phyloP scores from a whole-genome alignment of 2,888 invertebrate genomes.

The Linnaemya tessellans region DNA sequence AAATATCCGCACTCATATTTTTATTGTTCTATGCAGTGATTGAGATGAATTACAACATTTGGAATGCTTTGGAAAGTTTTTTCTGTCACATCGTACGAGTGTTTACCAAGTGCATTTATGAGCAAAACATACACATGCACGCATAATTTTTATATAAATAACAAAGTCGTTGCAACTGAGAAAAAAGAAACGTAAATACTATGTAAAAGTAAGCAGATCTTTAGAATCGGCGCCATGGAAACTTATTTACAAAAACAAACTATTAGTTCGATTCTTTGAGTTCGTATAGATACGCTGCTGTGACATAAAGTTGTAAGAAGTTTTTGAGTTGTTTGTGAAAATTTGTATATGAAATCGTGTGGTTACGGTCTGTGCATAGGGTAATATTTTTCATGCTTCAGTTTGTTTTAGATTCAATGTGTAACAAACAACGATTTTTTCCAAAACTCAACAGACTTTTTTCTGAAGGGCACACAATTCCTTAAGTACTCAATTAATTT shows the following conservation, averaged over 20 bases:
- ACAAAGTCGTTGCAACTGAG: neutral
- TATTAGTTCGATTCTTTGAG: neutral
- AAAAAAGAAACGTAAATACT: neutral
- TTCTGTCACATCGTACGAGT: conserved; percentile 9
- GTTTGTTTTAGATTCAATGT: no score
- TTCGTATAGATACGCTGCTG: neutral
- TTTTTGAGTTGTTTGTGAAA: neutral
- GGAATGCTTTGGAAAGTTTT: neutral
- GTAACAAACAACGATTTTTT: no score
- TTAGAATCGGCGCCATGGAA: conserved; percentile 24
- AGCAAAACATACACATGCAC: neutral
- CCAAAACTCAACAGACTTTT: no score
- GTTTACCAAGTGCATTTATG: conserved; percentile 1
- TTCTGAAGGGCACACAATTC: no score
- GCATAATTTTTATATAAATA: neutral
- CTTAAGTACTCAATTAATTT: no score
- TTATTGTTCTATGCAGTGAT: conserved; percentile 22
- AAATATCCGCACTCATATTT: conserved; percentile 16
- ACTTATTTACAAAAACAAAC: neutral
- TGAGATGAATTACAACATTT: conserved; percentile 13
- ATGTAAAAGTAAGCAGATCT: conserved; percentile 9
- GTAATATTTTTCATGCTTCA: neutral
- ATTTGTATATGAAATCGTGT: neutral
- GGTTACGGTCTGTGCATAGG: neutral
- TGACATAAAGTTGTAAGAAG: neutral